Conservation (phyloP, 2,888 invertebrate genomes). For the Gibbula magus region DNA sequence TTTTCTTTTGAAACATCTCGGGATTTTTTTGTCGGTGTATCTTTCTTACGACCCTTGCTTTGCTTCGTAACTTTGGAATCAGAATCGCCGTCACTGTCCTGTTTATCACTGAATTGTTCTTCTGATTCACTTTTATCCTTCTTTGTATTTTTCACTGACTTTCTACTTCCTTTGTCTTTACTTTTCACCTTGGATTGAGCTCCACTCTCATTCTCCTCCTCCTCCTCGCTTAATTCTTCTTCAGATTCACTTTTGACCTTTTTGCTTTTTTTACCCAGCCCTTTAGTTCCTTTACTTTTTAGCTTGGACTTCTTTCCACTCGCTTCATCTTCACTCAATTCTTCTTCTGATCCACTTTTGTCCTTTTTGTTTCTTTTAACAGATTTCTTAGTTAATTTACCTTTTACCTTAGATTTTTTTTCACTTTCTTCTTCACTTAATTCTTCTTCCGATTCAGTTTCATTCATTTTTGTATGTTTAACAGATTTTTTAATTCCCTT, state of each 20-base stretch:
- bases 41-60: not conserved
- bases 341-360: conserved; percentile 77
- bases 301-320: not conserved
- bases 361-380: conserved; percentile 83
- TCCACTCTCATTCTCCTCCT: not conserved
- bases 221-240: not conserved
- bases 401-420: not conserved
- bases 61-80: not conserved
- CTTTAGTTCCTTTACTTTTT: not conserved
- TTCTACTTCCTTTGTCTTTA: conserved; percentile 62
- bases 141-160: conserved; percentile 10
- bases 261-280: too few relatives aligned
- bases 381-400: conserved; percentile 64
- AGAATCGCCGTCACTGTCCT: not conserved
- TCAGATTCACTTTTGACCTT: not conserved
- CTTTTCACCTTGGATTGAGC: not conserved
- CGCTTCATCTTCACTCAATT: not conserved
- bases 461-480: too few relatives aligned
- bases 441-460: too few relatives aligned
- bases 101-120: not conserved
- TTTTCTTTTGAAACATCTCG: conserved; percentile 7
- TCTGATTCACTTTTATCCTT: not conserved
- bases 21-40: not conserved
- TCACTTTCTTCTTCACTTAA: not conserved
- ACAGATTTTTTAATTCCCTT: too few relatives aligned